phyloP scores from a whole-genome alignment of 2,888 invertebrate species.

The Nemotelus nigrinus region DNA sequence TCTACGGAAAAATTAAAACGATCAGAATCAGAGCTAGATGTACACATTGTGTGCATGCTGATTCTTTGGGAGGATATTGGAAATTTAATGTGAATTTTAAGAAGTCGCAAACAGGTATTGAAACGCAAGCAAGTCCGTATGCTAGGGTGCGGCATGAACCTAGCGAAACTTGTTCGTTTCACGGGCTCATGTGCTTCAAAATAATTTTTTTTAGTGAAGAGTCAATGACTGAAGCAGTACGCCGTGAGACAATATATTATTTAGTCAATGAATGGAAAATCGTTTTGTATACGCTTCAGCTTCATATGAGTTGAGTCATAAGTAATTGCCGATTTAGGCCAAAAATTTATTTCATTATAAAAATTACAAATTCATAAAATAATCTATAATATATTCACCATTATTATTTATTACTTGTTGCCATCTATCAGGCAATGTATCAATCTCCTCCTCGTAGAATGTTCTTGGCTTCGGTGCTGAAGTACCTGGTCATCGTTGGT shows the following conservation, averaged over 20 bases:
- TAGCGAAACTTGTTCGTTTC: constrained; percentile 32
- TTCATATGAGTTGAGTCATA: no score
- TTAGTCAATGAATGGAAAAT: background rate
- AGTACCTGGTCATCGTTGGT: no score
- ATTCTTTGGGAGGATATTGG: constrained; percentile 10
- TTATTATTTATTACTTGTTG: no score
- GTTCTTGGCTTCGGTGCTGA: no score
- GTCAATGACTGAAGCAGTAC: background rate
- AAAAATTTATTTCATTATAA: no score
- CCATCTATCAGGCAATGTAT: no score
- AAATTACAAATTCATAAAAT: no score
- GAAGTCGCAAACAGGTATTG: constrained; percentile 10
- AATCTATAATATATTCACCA: no score
- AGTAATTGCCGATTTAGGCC: no score
- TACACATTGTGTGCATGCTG: no score
- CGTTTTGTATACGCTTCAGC: background rate
- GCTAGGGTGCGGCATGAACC: constrained; percentile 26
- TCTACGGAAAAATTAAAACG: background rate
- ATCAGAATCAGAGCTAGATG: background rate
- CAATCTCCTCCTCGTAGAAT: no score
- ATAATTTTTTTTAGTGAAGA: background rate
- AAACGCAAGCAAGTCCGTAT: background rate
- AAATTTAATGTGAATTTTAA: background rate
- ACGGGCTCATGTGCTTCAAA: background rate
- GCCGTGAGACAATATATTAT: constrained; percentile 6